Evolutionary conservation across 2,888 invertebrate genomes (phyloP), one percentile per base, ranked within the genome.

Genomic region (Margaritifera margaritifera): DNA sequence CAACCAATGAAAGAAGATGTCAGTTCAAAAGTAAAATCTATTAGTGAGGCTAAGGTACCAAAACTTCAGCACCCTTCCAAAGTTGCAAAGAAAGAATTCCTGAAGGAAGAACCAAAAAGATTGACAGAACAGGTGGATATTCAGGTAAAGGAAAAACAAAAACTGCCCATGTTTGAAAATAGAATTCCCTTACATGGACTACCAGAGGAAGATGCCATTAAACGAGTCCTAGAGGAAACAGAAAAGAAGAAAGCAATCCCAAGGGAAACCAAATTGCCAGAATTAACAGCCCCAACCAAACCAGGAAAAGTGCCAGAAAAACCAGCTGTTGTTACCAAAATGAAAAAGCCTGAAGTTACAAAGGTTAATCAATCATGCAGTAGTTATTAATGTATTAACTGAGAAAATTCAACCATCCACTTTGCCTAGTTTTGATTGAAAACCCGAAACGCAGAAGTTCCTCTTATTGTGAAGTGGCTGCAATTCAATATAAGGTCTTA

Each of bases 51-150:
- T 52, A 82, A 84, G 58, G 77, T 80, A 27, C 79, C 82, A 18
- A 84, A 83, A 68, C 75, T 84, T 54, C 84, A 84, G 60, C 71
- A 79, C 56, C 83, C 82, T 51, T 79, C 79, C 31, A 77, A 78
- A 18, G 77, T 79, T 50, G 61, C 76, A 19, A 69, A 75, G 8
- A 74, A 75, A 31, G 74, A 77, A 18, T 72, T 76, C 51, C 51
- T 72, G 18, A 60, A 65, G 20, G 61, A 66, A 55, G 73, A 72
- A 65, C 78, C 79, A 11, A 74, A 79, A 64, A 81, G 74, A 56
- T 85, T 77, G 71, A 77, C 74, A 5, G 82, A 84, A 42, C 78
- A 84, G 57, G 72, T 85, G 27, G 78, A 81, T 51, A 81, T 86
- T 82, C 78, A 84, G 64, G 68, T 86, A 22, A 80, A 78, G 19